Conservation (phyloP, 2,113 vertebrate genomes). For the Lepidothrix coronata region DNA sequence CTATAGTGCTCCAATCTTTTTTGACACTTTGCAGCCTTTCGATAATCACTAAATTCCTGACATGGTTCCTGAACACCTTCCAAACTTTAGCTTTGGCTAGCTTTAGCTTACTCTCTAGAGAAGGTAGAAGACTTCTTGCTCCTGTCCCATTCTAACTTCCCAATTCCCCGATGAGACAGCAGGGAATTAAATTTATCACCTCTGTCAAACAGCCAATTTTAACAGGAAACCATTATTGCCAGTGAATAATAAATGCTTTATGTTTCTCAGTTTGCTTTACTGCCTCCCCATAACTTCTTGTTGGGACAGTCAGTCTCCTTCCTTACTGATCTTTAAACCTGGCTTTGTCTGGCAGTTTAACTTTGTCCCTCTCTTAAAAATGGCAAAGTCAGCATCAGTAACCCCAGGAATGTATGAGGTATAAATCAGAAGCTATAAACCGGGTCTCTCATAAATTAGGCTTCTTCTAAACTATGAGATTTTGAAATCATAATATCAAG, state of each 20-base stretch:
- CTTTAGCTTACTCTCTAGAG: background rate
- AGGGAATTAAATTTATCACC: constrained; percentile 37
- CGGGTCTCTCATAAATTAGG: background rate
- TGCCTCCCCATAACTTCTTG: constrained; percentile 18
- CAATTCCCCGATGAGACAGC: background rate
- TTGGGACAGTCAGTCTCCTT: constrained; percentile 18
- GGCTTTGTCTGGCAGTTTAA: background rate
- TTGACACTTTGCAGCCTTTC: background rate
- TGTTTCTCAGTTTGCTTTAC: constrained; percentile 8
- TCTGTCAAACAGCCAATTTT: constrained; percentile 51
- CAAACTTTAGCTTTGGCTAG: constrained; percentile 6
- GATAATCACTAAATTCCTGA: background rate
- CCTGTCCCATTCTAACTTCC: constrained; percentile 9
- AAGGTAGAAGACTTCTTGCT: background rate
- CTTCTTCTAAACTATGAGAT: background rate
- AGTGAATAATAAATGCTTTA: constrained; percentile 47
- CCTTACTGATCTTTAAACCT: background rate
- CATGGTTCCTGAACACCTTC: constrained; percentile 8
- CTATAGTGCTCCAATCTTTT: background rate
- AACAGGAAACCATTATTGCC: constrained; percentile 55
- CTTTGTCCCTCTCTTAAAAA: background rate
- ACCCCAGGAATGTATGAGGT: background rate
- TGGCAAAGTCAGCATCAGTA: background rate
- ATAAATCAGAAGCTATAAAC: background rate
- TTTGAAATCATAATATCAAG: background rate